phyloP scores from a whole-genome alignment of 92 coral and sea anemone genomes.

The Meandrina meandrites region DNA sequence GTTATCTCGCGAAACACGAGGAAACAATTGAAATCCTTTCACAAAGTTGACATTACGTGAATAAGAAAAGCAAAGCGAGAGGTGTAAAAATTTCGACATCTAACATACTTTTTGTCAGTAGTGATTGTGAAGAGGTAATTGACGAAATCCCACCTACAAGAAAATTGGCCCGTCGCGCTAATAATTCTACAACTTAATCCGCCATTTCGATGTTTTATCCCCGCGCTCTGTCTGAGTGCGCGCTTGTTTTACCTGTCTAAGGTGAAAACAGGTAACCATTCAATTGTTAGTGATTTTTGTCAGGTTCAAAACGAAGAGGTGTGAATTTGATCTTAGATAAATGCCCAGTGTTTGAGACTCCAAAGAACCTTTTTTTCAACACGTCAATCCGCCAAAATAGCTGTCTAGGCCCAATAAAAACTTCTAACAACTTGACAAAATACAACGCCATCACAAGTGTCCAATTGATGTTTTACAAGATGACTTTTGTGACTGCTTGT shows the following conservation, averaged over 20 bases:
- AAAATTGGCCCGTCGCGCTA: slow-evolving; percentile 44
- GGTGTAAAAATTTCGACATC: slow-evolving; percentile 67
- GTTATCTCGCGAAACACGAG: slow-evolving; percentile 58
- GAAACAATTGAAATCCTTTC: slow-evolving; percentile 72
- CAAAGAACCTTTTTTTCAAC: slow-evolving; percentile 85
- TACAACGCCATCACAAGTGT: slow-evolving; percentile 84
- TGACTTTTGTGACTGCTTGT: slow-evolving; percentile 66
- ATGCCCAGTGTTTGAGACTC: slow-evolving; percentile 66
- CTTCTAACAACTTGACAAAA: slow-evolving; percentile 78
- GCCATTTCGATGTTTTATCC: slow-evolving; percentile 21
- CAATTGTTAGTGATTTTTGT: slow-evolving; percentile 59
- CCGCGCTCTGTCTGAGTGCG: slow-evolving; percentile 43
- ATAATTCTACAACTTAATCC: slow-evolving; percentile 31
- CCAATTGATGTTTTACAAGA: slow-evolving; percentile 74
- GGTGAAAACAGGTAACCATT: slow-evolving; percentile 53
- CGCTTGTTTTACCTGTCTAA: slow-evolving; percentile 52
- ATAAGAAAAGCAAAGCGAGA: slow-evolving; percentile 80
- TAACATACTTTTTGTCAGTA: slow-evolving; percentile 75
- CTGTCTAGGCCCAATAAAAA: slow-evolving; percentile 86
- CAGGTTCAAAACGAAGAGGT: slow-evolving; percentile 73
- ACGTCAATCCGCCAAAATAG: slow-evolving; percentile 85
- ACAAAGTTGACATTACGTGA: slow-evolving; percentile 76
- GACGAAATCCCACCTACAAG: slow-evolving; percentile 56
- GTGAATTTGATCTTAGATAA: slow-evolving; percentile 92
- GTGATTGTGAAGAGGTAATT: slow-evolving; percentile 70